Conservation (phyloP, 2,797 vertebrate species). For the Hydrocynus forskahlii region DNA sequence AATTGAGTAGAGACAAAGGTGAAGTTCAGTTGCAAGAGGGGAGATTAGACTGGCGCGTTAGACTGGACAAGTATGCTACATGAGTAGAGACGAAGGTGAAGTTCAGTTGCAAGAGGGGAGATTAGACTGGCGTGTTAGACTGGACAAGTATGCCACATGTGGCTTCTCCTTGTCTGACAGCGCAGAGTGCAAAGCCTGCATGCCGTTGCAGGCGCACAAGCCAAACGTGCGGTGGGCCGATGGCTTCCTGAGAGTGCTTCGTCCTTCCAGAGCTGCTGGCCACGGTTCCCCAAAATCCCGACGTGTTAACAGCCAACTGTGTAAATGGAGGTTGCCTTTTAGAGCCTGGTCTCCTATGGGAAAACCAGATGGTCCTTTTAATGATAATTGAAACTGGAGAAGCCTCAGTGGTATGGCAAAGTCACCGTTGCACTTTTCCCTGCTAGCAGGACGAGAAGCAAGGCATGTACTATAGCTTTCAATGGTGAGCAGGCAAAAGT, state of each 20-base stretch:
- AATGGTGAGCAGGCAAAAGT: neutral
- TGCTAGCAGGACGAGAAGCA: neutral
- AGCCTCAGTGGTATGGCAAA: slow-evolving; percentile 54
- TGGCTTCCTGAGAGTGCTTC: slow-evolving; percentile 33
- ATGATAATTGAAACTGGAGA: slow-evolving; percentile 74
- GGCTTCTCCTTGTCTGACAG: slow-evolving; percentile 35
- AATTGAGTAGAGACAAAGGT: neutral
- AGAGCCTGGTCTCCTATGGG: slow-evolving; percentile 55
- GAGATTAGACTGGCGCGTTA: slow-evolving; percentile 18
- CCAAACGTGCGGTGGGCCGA: slow-evolving; percentile 44
- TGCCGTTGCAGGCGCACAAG: slow-evolving; percentile 31
- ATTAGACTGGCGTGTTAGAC: slow-evolving; percentile 21
- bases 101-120: neutral
- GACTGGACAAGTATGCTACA: slow-evolving; percentile 25
- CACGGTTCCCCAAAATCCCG: slow-evolving; percentile 42
- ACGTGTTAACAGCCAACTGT: slow-evolving; percentile 53
- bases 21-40: neutral
- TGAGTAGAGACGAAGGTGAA: neutral
- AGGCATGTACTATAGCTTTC: neutral
- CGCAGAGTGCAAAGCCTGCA: slow-evolving; percentile 22
- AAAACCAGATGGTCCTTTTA: slow-evolving; percentile 71
- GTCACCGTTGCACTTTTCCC: slow-evolving; percentile 54
- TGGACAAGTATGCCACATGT: slow-evolving; percentile 24
- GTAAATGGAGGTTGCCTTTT: slow-evolving; percentile 57
- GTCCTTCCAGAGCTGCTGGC: slow-evolving; percentile 42